phyloP scores from a whole-genome alignment of 1,140 invertebrate species.

The Leptinotarsa undecemlineata region DNA sequence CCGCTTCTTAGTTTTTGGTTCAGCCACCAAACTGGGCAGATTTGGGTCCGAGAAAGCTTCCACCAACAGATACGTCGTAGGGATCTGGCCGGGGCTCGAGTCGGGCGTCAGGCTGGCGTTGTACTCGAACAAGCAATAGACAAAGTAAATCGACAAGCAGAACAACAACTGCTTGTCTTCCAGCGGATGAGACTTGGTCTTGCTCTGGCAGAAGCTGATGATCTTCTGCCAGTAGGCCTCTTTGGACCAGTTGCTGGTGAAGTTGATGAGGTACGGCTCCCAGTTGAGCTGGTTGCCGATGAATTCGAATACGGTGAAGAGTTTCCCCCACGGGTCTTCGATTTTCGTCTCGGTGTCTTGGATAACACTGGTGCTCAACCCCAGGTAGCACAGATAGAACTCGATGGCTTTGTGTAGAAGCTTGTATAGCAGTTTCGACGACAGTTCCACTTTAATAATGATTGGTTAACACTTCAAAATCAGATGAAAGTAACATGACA shows the following conservation, averaged over 20 bases:
- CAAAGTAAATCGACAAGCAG: slow-evolving; percentile 69
- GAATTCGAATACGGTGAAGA: slow-evolving; percentile 75
- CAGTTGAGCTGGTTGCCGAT: slow-evolving; percentile 79
- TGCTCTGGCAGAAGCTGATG: slow-evolving; percentile 50
- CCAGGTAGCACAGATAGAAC: slow-evolving; percentile 59
- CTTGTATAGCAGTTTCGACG: slow-evolving; percentile 68
- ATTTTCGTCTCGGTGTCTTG: slow-evolving; percentile 67
- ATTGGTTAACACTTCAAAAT: too few relatives aligned
- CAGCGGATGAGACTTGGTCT: slow-evolving; percentile 47
- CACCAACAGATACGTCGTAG: slow-evolving; percentile 52
- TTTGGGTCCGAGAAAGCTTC: slow-evolving; percentile 56
- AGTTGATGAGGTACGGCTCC: slow-evolving; percentile 65
- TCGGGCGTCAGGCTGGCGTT: slow-evolving; percentile 56
- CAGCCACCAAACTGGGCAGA: slow-evolving; percentile 43
- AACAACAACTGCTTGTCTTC: slow-evolving; percentile 66
- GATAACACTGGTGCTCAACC: slow-evolving; percentile 32
- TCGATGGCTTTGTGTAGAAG: slow-evolving; percentile 65
- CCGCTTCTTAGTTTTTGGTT: slow-evolving; percentile 57
- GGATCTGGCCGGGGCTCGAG: slow-evolving; percentile 45
- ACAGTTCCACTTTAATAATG: slow-evolving; percentile 59
- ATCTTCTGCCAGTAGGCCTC: slow-evolving; percentile 75
- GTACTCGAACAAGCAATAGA: slow-evolving; percentile 73
- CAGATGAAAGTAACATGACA: too few relatives aligned
- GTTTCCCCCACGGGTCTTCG: slow-evolving; percentile 75
- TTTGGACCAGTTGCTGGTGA: slow-evolving; percentile 59